These are phyloP conservation scores for Apteryx mantelli DNA, from an alignment of 2,113 vertebrate genomes.

Conservation along the genomic window DNA sequence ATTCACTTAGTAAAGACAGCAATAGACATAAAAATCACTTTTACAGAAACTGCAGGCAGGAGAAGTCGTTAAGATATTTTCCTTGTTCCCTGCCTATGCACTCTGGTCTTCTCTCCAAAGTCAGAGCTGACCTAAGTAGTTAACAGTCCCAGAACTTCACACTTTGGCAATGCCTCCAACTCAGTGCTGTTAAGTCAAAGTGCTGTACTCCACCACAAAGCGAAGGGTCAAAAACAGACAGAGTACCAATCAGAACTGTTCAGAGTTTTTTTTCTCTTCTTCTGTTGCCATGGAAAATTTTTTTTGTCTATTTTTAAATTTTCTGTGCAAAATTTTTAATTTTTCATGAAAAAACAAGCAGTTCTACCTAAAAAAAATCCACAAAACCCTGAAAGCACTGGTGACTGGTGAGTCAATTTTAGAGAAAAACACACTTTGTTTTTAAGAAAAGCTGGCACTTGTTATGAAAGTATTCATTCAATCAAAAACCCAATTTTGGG, in stretches of 20 bases:
- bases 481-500: not conserved
- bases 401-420: not conserved
- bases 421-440: not conserved
- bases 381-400: rapidly evolving
- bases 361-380: not conserved
- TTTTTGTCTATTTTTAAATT: not conserved
- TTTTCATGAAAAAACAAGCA: not conserved
- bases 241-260: not conserved
- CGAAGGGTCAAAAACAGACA: not conserved
- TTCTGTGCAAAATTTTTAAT: not conserved
- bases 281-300: not conserved
- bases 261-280: not conserved
- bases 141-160: not conserved
- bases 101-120: not conserved
- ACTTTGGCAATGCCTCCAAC: not conserved
- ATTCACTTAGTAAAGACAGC: not conserved
- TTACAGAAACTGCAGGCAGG: not conserved
- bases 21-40: not conserved
- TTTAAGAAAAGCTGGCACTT: not conserved
- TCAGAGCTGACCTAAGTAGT: not conserved
- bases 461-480: not conserved
- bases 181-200: not conserved
- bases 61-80: not conserved
- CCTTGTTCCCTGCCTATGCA: not conserved
- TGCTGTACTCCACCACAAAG: not conserved